Evolutionary conservation across 2,888 invertebrate genomes (phyloP).

Genomic region (Synanthedon tipuliformis): DNA sequence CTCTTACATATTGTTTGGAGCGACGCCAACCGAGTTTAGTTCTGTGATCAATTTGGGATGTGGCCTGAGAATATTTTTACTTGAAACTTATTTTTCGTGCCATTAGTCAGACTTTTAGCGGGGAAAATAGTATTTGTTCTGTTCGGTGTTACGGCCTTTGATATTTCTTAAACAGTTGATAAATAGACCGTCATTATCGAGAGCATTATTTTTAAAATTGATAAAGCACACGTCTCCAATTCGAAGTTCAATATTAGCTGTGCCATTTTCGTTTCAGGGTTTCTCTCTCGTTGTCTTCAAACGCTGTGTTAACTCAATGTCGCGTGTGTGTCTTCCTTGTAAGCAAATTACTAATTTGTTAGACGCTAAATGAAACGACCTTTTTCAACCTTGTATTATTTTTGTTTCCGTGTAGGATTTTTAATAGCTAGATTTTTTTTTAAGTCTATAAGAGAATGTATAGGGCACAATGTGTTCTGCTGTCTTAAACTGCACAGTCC

Average conservation of each 20-base stretch:
- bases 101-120: not conserved
- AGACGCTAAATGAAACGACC: slow-evolving; percentile 3
- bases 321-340: slow-evolving; percentile 6
- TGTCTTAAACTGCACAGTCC: no score
- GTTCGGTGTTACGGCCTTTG: no score
- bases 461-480: no score
- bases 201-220: no score
- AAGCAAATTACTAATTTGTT: slow-evolving; percentile 3
- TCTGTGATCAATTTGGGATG: not conserved
- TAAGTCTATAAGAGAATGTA: no score
- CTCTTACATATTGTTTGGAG: no score
- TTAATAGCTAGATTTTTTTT: not conserved
- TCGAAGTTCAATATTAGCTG: slow-evolving; percentile 15
- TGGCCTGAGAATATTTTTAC: not conserved
- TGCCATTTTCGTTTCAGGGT: slow-evolving; percentile 25
- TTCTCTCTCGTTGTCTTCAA: slow-evolving; percentile 16
- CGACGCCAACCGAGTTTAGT: not conserved
- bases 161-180: no score
- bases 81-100: not conserved
- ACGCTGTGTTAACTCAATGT: slow-evolving; percentile 2
- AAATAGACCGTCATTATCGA: no score
- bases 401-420: not conserved
- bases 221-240: slow-evolving; percentile 3
- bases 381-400: slow-evolving; percentile 1
- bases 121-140: not conserved